Evolutionary conservation across 2,888 invertebrate species (phyloP), one percentile per base, ranked within the genome.

Genomic region (Hyppa rectilinea): DNA sequence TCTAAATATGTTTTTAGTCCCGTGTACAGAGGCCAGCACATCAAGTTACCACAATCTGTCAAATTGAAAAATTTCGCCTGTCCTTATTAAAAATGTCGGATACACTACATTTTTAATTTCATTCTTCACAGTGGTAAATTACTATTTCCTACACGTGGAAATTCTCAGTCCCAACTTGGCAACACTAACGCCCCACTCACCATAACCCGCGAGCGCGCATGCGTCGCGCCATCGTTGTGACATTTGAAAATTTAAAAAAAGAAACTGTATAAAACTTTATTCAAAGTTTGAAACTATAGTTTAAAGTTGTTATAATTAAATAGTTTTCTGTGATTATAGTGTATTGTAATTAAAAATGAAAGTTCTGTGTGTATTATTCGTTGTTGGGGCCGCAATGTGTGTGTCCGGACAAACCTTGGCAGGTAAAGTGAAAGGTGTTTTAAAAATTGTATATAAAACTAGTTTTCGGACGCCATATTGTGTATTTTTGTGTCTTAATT

Each of bases 351-450:
- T 81, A 60, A 76, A 91, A 88, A 89, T 85, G 71, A 85, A 83
- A 74, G 86, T 85, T 88, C 85, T 92, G 61, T 88, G 67, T 66
- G 38, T 90, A 78, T 82, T 88, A 85, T 84, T 91, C 50, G 77
- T 88, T 80, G 82, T 90, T 76, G 82, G 88, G 75, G 81, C 88
- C 36, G 86, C 91, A 86, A 89, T 89, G 63, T 88, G 92, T 71
- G 84, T 92, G 82, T 90, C 92, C 75, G 94, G 92, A 65, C 94
- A 94, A 85, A 93, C 93, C 92, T 93, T 94, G 93, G 89, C 91
- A 67, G 95, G 95, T 95, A 80, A 95, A 95, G 95, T 94, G 94
- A 95, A 94, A 94, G 94, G 94, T 64, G 86, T 86, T 90, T 88
- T 89, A 79, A 26, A 84, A 77, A 61, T 67, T 66, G 69, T 72